These are phyloP conservation scores for Phlogophora meticulosa DNA, from an alignment of 2,888 invertebrate species.

Conservation along the genomic window DNA sequence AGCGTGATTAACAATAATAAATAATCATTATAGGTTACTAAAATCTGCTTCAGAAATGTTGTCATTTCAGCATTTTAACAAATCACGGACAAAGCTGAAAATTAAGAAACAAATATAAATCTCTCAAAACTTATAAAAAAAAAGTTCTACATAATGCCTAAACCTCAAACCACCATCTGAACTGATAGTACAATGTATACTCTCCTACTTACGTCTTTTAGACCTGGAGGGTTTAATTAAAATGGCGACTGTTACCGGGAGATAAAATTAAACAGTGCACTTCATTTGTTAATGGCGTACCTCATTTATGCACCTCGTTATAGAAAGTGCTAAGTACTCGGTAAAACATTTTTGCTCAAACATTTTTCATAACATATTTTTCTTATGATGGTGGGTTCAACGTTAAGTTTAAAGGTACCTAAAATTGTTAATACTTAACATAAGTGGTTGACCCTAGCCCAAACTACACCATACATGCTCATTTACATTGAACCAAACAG, in stretches of 20 bases:
- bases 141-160: no score
- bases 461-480: no score
- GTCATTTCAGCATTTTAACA: no score
- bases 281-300: conserved; percentile 50
- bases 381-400: neutral
- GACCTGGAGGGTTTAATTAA: conserved; percentile 56
- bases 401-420: neutral
- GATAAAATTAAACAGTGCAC: conserved; percentile 61
- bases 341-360: conserved; percentile 41
- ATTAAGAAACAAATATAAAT: no score
- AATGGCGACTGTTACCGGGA: conserved; percentile 40
- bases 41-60: no score
- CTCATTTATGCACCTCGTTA: conserved; percentile 47
- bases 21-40: no score
- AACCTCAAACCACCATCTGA: neutral
- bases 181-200: conserved; percentile 7
- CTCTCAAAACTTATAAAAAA: no score
- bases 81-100: no score
- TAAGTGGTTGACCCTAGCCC: no score
- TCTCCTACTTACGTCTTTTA: conserved; percentile 32
- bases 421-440: no score
- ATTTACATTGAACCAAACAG: neutral
- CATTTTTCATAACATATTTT: conserved; percentile 18
- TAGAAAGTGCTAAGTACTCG: conserved; percentile 33
- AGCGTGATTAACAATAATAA: no score